Conservation (phyloP, 2,113 vertebrate species). For the Typhlomys cinereus region DNA sequence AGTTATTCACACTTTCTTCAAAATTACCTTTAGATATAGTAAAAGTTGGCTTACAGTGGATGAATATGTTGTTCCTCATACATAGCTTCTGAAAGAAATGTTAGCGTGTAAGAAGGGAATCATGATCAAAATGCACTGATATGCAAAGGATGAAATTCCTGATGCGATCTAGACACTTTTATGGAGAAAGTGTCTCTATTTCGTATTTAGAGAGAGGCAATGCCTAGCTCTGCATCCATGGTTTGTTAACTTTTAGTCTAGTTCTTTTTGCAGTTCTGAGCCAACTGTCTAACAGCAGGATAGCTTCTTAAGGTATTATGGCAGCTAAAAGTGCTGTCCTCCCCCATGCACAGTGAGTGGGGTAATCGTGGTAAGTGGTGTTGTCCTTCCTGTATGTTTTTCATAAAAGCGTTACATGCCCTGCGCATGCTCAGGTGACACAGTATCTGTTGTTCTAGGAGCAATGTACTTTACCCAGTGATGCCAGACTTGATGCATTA, state of each 20-base stretch:
- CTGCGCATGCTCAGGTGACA: neutral
- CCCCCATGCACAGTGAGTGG: neutral
- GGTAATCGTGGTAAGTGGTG: neutral
- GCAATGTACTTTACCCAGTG: neutral
- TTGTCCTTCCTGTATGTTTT: neutral
- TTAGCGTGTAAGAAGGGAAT: neutral
- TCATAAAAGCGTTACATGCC: neutral
- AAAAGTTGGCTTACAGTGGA: constrained; percentile 10
- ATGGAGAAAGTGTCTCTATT: neutral
- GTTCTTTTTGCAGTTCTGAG: neutral
- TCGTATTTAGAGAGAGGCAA: neutral
- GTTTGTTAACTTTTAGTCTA: neutral
- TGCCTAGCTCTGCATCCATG: neutral
- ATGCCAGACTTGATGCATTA: neutral
- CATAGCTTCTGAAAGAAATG: neutral
- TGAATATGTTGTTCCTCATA: neutral
- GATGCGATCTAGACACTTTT: neutral
- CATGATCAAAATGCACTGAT: neutral
- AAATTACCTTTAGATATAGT: neutral
- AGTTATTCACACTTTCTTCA: constrained; percentile 25
- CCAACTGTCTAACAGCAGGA: neutral
- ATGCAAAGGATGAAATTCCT: neutral
- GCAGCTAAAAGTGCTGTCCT: neutral
- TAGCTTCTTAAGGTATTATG: neutral
- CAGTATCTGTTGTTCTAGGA: neutral